Conservation (phyloP, 23 tunicate species). For the Diplosoma virens region DNA sequence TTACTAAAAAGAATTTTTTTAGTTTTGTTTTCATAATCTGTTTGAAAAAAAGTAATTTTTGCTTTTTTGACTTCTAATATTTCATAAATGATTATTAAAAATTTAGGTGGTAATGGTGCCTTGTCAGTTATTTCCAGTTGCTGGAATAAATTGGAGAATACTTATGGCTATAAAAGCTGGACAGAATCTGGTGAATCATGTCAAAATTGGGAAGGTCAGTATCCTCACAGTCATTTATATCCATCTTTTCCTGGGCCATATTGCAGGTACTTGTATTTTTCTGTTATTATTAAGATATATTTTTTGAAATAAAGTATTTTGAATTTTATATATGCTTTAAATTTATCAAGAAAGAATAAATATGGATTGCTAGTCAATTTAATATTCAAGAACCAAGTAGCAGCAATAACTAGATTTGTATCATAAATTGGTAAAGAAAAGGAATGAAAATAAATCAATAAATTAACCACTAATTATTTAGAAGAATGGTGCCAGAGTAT, state of each 20-base stretch:
- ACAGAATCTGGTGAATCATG: constrained; percentile 43
- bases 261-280: constrained; percentile 48
- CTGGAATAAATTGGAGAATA: constrained; percentile 29
- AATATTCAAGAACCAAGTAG: no score
- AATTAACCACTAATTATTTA: no score
- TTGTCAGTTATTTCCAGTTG: constrained; percentile 29
- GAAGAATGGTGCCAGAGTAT: no score
- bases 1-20: no score
- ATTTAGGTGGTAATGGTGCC: constrained; percentile 15
- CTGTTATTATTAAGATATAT: background rate
- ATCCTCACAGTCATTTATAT: constrained; percentile 50
- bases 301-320: no score
- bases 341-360: no score
- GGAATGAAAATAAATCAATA: no score
- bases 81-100: background rate
- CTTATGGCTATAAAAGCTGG: constrained; percentile 14
- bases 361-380: no score
- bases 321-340: no score
- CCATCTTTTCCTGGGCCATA: constrained; percentile 28
- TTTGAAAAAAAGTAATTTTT: background rate
- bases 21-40: no score
- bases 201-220: constrained; percentile 54
- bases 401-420: no score
- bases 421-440: no score
- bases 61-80: constrained; percentile 2